Evolutionary conservation across 2,888 invertebrate genomes (phyloP).

Genomic region (Pachydiplax longipennis): DNA sequence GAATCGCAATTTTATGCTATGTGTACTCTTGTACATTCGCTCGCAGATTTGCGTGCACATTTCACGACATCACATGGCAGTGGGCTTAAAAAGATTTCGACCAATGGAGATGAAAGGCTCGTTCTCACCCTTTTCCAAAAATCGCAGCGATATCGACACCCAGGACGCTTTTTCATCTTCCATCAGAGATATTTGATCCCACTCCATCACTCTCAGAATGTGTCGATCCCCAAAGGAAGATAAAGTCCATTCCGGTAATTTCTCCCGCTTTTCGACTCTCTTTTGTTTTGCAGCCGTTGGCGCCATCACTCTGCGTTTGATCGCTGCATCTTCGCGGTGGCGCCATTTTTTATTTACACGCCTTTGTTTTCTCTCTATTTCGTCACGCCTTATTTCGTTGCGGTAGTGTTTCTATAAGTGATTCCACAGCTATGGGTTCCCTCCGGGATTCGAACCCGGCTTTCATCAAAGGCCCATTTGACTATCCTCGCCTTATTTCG

Average conservation of each 20-base stretch:
- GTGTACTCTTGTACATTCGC: too few relatives aligned
- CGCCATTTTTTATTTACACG: background rate
- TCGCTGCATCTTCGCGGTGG: too few relatives aligned
- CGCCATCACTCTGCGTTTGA: background rate
- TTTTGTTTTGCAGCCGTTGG: background rate
- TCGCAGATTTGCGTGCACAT: too few relatives aligned
- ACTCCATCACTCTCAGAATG: background rate
- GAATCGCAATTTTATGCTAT: too few relatives aligned
- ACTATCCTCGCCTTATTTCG: background rate
- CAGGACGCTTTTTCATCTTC: background rate
- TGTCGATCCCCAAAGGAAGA: background rate
- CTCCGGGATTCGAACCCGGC: too few relatives aligned
- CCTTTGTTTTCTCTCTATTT: background rate
- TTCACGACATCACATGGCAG: too few relatives aligned
- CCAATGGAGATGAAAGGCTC: background rate
- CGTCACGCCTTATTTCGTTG: too few relatives aligned
- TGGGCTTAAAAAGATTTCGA: too few relatives aligned
- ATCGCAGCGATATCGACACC: background rate
- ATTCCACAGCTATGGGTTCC: too few relatives aligned
- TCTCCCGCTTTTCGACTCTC: background rate
- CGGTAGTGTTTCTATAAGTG: too few relatives aligned
- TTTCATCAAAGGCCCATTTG: too few relatives aligned
- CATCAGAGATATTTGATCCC: background rate
- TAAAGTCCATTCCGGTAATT: background rate
- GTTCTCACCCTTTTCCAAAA: background rate